These are phyloP conservation scores for Dufourea novaeangliae DNA, from an alignment of 1,140 invertebrate species.

Conservation along the genomic window DNA sequence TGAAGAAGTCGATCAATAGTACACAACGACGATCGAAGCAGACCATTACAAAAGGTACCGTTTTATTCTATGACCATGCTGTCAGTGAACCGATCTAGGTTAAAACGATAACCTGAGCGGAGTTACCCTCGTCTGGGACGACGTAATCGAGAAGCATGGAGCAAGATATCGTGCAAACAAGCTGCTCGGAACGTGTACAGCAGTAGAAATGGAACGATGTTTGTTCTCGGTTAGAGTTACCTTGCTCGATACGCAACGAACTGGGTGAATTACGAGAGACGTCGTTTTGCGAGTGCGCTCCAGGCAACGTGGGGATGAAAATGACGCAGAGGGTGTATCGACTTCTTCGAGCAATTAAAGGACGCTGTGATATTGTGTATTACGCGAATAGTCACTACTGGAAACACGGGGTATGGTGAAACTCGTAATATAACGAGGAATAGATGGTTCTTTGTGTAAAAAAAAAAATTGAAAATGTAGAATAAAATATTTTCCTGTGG, in stretches of 20 bases:
- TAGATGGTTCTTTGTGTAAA: no score
- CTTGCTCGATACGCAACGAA: background rate
- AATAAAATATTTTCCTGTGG: no score
- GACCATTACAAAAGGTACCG: background rate
- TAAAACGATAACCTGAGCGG: slow-evolving; percentile 28
- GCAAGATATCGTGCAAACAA: slow-evolving; percentile 29
- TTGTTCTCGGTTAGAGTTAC: slow-evolving; percentile 41
- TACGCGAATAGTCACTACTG: no score
- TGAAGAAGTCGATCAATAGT: background rate
- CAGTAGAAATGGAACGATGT: slow-evolving; percentile 10
- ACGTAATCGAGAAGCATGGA: slow-evolving; percentile 36
- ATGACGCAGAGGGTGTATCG: background rate
- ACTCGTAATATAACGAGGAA: no score
- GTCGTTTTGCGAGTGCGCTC: slow-evolving; percentile 20
- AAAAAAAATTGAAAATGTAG: no score
- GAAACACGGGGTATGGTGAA: no score
- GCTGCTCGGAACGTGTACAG: slow-evolving; percentile 9
- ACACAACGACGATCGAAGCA: background rate
- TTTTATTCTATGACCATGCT: slow-evolving; percentile 6
- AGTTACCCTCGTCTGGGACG: background rate
- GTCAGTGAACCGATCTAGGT: slow-evolving; percentile 21
- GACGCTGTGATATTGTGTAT: no score
- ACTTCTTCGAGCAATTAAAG: slow-evolving; percentile 12
- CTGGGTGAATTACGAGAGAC: slow-evolving; percentile 31
- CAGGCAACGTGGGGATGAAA: slow-evolving; percentile 19